Evolutionary conservation across 37 sponge, comb jelly and placozoan genomes (phyloP).

Genomic region (Spongia lamella): DNA sequence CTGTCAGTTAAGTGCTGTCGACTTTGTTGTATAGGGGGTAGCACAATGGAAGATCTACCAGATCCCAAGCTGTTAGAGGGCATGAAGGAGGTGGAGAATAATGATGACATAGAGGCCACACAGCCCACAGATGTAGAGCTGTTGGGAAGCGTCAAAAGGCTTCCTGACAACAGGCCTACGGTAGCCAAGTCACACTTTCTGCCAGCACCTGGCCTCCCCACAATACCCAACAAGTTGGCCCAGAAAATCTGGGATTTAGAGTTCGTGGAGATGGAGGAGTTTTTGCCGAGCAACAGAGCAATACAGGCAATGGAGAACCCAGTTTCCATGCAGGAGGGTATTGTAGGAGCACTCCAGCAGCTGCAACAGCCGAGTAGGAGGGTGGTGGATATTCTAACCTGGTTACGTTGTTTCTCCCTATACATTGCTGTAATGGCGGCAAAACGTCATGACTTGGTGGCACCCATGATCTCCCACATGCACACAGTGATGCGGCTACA

Average conservation of each 20-base stretch:
- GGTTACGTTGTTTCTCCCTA: constrained; percentile 2
- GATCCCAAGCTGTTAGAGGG: too few species aligned
- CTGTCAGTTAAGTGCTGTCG: too few species aligned
- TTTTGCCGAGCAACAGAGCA: background rate
- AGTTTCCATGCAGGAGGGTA: background rate
- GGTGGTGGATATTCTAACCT: background rate
- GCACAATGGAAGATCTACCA: too few species aligned
- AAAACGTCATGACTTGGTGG: background rate
- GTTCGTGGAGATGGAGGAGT: constrained; percentile 8
- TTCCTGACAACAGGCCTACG: too few species aligned
- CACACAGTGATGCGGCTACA: constrained; percentile 6
- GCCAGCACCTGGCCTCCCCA: background rate
- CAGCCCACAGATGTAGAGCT: too few species aligned
- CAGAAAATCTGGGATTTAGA: constrained; percentile 8
- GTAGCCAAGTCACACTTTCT: background rate
- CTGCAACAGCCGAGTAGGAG: background rate
- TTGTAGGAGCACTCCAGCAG: too few species aligned
- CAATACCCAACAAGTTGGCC: too few species aligned
- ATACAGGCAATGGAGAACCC: background rate
- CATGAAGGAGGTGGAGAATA: too few species aligned
- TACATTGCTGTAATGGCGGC: constrained; percentile 1
- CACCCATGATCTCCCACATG: constrained; percentile 1
- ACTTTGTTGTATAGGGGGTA: too few species aligned
- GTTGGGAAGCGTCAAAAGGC: background rate
- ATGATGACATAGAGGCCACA: too few species aligned